phyloP scores from a whole-genome alignment of 1,140 invertebrate species.

The Lepidotrigona ventralis region DNA sequence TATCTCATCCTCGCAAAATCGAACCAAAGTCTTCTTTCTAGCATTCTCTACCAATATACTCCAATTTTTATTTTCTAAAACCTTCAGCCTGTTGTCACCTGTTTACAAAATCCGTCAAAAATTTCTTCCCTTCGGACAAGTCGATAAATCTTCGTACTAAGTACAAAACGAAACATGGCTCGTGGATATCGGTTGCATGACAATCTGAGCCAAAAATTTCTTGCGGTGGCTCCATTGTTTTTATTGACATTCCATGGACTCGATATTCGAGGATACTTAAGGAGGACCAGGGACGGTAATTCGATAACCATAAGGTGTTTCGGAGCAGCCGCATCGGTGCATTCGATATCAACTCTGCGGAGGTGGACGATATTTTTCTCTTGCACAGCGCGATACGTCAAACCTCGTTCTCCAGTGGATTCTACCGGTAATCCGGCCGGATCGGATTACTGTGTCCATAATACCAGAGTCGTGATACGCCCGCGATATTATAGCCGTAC shows the following conservation, averaged over 20 bases:
- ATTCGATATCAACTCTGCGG: slow-evolving; percentile 60
- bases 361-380: slow-evolving; percentile 54
- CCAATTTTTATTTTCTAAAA: neutral
- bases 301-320: slow-evolving; percentile 59
- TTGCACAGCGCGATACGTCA: slow-evolving; percentile 52
- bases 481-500: slow-evolving; percentile 42
- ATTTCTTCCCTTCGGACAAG: neutral
- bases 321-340: slow-evolving; percentile 29
- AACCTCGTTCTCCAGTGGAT: slow-evolving; percentile 48
- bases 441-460: slow-evolving; percentile 57
- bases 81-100: neutral
- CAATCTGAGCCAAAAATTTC: slow-evolving; percentile 29
- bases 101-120: neutral
- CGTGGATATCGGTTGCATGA: neutral
- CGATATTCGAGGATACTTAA: slow-evolving; percentile 49
- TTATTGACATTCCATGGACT: slow-evolving; percentile 46
- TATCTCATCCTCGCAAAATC: neutral
- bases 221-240: slow-evolving; percentile 28
- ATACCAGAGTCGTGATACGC: slow-evolving; percentile 56
- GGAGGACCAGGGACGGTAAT: slow-evolving; percentile 51
- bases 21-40: neutral
- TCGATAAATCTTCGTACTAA: neutral
- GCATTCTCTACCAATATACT: neutral
- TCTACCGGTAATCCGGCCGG: slow-evolving; percentile 59
- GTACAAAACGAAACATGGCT: neutral